Evolutionary conservation across 2,888 invertebrate species (phyloP).

Genomic region (Orthosia cruda): DNA sequence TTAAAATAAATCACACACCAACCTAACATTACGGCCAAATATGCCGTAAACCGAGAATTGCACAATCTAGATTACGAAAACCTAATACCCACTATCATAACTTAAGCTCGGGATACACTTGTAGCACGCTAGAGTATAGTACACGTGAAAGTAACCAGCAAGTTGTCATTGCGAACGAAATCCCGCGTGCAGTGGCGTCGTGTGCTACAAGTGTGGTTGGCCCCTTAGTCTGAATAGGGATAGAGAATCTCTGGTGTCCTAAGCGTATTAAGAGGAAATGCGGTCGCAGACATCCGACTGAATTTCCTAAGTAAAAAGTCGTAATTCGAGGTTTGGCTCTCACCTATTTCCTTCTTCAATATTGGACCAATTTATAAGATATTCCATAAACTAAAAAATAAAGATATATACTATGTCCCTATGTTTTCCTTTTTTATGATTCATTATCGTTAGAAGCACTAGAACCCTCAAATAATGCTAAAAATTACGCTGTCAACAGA

Average conservation of each 20-base stretch:
- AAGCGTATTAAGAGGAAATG: not conserved
- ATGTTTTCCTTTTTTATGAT: too few species aligned
- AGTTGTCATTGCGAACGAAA: constrained; percentile 10
- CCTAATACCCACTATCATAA: constrained; percentile 44
- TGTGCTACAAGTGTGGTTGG: constrained; percentile 23
- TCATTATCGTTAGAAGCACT: too few species aligned
- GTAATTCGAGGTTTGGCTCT: too few species aligned
- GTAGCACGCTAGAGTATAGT: constrained; percentile 23
- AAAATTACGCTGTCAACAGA: too few species aligned
- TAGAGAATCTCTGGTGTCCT: not conserved
- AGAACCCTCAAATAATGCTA: too few species aligned
- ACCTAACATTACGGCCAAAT: constrained; percentile 44
- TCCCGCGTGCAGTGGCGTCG: not conserved
- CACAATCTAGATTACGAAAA: constrained; percentile 52
- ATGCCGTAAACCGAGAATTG: constrained; percentile 42
- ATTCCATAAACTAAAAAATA: too few species aligned
- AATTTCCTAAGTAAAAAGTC: too few species aligned
- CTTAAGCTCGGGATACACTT: constrained; percentile 30
- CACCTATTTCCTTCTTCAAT: too few species aligned
- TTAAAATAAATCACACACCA: constrained; percentile 44
- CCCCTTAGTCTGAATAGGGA: constrained; percentile 16
- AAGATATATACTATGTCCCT: too few species aligned
- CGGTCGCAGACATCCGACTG: too few species aligned
- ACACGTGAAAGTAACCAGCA: constrained; percentile 10
- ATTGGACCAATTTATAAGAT: too few species aligned